Conservation (phyloP, 2,113 vertebrate species). For the Gymnobelideus leadbeateri region DNA sequence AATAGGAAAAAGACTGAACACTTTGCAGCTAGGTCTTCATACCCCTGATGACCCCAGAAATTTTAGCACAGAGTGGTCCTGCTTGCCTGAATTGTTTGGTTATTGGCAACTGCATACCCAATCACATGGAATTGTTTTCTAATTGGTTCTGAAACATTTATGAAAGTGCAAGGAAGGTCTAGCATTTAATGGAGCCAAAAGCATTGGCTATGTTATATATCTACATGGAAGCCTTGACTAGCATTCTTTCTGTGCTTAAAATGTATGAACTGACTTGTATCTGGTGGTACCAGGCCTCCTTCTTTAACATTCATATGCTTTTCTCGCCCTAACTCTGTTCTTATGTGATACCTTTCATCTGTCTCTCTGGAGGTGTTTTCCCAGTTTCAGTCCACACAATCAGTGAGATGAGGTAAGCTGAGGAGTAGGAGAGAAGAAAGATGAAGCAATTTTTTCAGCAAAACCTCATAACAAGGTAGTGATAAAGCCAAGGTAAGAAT, state of each 20-base stretch:
- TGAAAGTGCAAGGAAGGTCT: neutral
- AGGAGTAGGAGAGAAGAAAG: constrained; percentile 1
- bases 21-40: neutral
- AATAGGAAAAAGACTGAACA: neutral
- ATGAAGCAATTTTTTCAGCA: constrained; percentile 53
- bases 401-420: constrained; percentile 29
- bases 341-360: neutral
- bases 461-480: constrained; percentile 13
- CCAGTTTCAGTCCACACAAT: neutral
- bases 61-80: neutral
- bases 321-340: neutral
- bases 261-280: neutral
- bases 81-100: neutral
- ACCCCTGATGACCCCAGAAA: neutral
- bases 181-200: neutral
- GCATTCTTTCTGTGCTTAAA: neutral
- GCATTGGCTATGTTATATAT: neutral
- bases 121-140: neutral
- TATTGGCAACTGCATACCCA: neutral
- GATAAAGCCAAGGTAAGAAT: constrained; percentile 38
- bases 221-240: neutral
- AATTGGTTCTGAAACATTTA: neutral
- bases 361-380: constrained; percentile 3
- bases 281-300: neutral
- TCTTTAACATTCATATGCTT: neutral